Conservation (phyloP, 2,888 invertebrate species). For the Euclidia mi region DNA sequence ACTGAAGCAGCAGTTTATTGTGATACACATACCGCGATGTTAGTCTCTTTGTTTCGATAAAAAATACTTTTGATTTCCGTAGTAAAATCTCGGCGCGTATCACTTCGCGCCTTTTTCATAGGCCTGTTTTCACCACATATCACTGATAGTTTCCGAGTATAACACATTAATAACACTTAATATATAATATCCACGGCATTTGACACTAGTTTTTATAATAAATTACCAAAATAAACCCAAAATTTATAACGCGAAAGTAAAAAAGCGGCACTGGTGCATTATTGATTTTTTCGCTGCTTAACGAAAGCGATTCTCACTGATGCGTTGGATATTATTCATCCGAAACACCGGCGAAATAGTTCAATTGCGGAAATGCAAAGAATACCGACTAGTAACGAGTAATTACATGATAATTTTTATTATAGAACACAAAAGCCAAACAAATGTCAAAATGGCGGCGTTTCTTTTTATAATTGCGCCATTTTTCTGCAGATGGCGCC, state of each 20-base stretch:
- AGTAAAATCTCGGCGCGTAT: slow-evolving; percentile 62
- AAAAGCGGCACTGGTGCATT: slow-evolving; percentile 84
- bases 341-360: slow-evolving; percentile 56
- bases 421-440: slow-evolving; percentile 87
- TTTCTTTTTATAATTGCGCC: slow-evolving; percentile 65
- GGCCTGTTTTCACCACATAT: slow-evolving; percentile 63
- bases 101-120: slow-evolving; percentile 86
- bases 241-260: slow-evolving; percentile 76
- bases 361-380: slow-evolving; percentile 61
- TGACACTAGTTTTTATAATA: slow-evolving; percentile 23
- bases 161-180: slow-evolving; percentile 41
- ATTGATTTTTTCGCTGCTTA: slow-evolving; percentile 82
- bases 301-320: slow-evolving; percentile 63
- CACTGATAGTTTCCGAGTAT: slow-evolving; percentile 30
- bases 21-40: slow-evolving; percentile 45
- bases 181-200: slow-evolving; percentile 40
- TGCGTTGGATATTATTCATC: slow-evolving; percentile 59
- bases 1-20: slow-evolving; percentile 46
- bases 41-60: slow-evolving; percentile 65
- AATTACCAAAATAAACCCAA: slow-evolving; percentile 62
- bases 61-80: slow-evolving; percentile 63
- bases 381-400: slow-evolving; percentile 61
- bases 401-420: slow-evolving; percentile 78
- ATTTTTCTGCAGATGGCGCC: slow-evolving; percentile 79
- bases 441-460: slow-evolving; percentile 91